These are phyloP conservation scores for Edolisoma coerulescens DNA, from an alignment of 2,113 vertebrate species.

Conservation along the genomic window DNA sequence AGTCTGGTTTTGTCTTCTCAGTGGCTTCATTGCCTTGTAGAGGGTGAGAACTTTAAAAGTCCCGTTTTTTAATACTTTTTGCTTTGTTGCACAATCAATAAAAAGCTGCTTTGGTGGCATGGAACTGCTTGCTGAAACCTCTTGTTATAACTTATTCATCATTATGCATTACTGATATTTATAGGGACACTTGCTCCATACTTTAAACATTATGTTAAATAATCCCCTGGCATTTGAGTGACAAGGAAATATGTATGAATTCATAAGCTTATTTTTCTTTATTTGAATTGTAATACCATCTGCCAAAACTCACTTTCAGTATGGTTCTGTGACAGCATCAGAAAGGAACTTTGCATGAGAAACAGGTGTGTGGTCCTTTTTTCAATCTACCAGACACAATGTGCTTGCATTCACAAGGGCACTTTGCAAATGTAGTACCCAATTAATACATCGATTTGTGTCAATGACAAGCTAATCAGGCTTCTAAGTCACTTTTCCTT, in stretches of 20 bases:
- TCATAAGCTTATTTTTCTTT: constrained; percentile 56
- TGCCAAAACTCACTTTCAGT: constrained; percentile 58
- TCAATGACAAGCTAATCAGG: constrained; percentile 48
- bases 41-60: neutral
- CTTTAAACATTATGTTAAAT: constrained; percentile 48
- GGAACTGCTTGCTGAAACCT: neutral
- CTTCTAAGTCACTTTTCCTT: neutral
- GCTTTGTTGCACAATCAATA: neutral
- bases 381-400: constrained; percentile 53
- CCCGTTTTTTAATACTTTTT: neutral
- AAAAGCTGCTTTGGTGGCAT: constrained; percentile 12
- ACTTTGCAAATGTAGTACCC: constrained; percentile 27
- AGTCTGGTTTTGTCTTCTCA: neutral
- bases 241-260: constrained; percentile 56
- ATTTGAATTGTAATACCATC: constrained; percentile 70
- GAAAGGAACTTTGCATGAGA: constrained; percentile 30
- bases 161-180: constrained; percentile 47
- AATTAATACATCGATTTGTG: constrained; percentile 41
- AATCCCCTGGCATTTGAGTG: constrained; percentile 39
- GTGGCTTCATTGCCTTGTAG: neutral
- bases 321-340: constrained; percentile 31
- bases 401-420: constrained; percentile 46
- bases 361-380: constrained; percentile 41
- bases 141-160: constrained; percentile 29
- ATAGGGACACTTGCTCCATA: constrained; percentile 34